These are phyloP conservation scores for Diplodus puntazzo DNA, from an alignment of 2,797 vertebrate species.

Conservation along the genomic window DNA sequence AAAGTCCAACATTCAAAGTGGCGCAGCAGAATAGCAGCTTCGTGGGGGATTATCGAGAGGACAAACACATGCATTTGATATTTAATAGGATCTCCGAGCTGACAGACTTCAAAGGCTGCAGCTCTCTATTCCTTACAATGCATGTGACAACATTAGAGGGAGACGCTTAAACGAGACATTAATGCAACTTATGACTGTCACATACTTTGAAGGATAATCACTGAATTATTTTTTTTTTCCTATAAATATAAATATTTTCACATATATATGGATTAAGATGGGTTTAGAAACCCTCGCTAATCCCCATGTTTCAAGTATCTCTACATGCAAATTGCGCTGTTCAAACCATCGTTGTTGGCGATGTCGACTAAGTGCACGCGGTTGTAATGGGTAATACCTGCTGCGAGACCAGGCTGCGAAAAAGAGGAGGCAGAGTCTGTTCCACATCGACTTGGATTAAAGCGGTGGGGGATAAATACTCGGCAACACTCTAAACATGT, in stretches of 20 bases:
- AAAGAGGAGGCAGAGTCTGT: conserved; percentile 32
- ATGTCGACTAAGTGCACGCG: conserved; percentile 49
- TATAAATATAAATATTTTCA: conserved; percentile 60
- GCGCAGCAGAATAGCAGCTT: conserved; percentile 42
- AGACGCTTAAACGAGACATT: conserved; percentile 45
- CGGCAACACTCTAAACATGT: conserved; percentile 43
- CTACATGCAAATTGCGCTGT: conserved; percentile 62
- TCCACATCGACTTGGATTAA: conserved; percentile 58
- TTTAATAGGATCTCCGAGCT: conserved; percentile 66
- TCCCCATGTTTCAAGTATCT: conserved; percentile 70
- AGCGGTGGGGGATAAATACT: conserved; percentile 53
- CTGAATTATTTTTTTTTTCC: conserved; percentile 49
- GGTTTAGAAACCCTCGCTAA: conserved; percentile 66
- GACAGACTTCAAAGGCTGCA: conserved; percentile 72
- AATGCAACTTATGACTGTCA: conserved; percentile 67
- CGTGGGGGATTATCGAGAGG: conserved; percentile 58
- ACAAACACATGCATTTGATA: conserved; percentile 74
- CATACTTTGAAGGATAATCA: conserved; percentile 69
- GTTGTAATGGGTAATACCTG: conserved; percentile 43
- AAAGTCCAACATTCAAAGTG: conserved; percentile 33
- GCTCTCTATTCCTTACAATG: conserved; percentile 45
- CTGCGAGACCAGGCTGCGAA: conserved; percentile 19
- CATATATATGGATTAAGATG: conserved; percentile 70
- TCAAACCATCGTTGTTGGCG: conserved; percentile 34
- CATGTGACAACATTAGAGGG: conserved; percentile 51